Percentiles rank a stretch among this genome's conserved stretches.
phyloP scores from a whole-genome alignment of 1,140 invertebrate species.

The Drosophila persimilis region DNA sequence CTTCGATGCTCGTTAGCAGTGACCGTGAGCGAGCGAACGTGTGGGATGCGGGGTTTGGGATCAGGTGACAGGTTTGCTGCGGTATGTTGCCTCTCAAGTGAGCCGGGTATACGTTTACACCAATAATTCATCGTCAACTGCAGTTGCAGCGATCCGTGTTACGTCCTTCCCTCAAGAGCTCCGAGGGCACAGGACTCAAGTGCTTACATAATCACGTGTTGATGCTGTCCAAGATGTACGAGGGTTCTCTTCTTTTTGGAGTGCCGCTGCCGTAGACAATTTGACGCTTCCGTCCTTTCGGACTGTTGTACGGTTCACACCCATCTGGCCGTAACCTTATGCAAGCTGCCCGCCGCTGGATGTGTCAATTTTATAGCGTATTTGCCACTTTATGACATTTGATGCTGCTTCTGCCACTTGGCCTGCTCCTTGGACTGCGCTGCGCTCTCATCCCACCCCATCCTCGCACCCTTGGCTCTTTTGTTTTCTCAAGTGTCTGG shows the following conservation, averaged over 20 bases:
- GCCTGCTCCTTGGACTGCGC: conserved; percentile 1
- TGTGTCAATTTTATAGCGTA: conserved; percentile 74
- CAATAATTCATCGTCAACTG: conserved; percentile 79
- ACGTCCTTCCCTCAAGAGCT: conserved; percentile 39
- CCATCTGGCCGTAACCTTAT: conserved; percentile 57
- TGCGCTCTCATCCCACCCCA: conserved; percentile 2
- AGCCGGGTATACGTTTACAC: conserved; percentile 67
- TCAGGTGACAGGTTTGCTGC: conserved; percentile 73
- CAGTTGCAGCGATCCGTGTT: conserved; percentile 72
- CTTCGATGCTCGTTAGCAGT: conserved; percentile 2
- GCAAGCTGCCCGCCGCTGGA: conserved; percentile 43
- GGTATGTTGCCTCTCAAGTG: conserved; percentile 76
- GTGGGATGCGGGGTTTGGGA: conserved; percentile 39
- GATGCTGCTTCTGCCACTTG: conserved; percentile 30
- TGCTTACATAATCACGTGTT: conserved; percentile 64
- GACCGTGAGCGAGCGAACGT: conserved; percentile 53
- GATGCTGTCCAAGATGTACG: conserved; percentile 32
- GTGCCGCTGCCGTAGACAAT: conserved; percentile 71
- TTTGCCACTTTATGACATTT: conserved; percentile 72
- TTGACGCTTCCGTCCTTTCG: conserved; percentile 71
- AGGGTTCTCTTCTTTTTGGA: conserved; percentile 17
- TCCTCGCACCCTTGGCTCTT: conserved; percentile 28
- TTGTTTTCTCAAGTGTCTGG: conserved; percentile 75
- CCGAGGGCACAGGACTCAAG: conserved; percentile 55
- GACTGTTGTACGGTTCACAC: conserved; percentile 39